Base-by-base conservation (phyloP, 2,797 vertebrate genomes). In the Falco biarmicus region DNA sequence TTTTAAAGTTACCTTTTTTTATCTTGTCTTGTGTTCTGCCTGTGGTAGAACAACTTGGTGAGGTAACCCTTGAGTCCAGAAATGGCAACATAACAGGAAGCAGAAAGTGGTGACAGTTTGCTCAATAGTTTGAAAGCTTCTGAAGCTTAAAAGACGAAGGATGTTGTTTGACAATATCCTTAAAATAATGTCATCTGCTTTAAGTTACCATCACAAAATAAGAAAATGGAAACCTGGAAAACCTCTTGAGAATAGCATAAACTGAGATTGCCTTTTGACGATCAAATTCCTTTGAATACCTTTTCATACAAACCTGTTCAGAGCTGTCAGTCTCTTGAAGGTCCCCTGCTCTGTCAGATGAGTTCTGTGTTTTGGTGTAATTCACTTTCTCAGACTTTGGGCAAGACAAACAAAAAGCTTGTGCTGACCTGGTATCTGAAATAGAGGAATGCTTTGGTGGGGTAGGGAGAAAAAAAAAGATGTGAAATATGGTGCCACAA, bases 41-140 rank as follows among this genome's bases (percentile, higher is more conserved):
- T 63, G 22, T 65, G 84, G 84, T 57, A 91, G 63, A 79, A 75
- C 51, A 65, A 50, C 57, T 54, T 69, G 32, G 16, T 81, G 53
- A 90, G 84, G 84, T 93, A 94, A 91, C n/a, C 19, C 77, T 82
- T 32, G 37, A 77, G 66, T 73, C 71, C 75, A 87, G 89, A 90
- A 95, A 61, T 47, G 79, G 87, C 57, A 90, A 20, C 20, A 4
- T 85, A 90, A 87, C 87, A 95, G 97, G 93, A 97, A 97, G 63
- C 87, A 93, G 68, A 86, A 77, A 69, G 71, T 85, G 45, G 48
- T 92, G 56, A 32, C 22, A 60, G 41, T 45, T 96, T 97, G 73
- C 91, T 95, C 88, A 95, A 65, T 91, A 90, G 65, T 69, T 84
- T 51, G 71, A 69, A 92, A 65, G 65, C 57, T 71, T 82, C 34